A percentile compares a stretch with the other conserved stretches of the same genome.
Evolutionary conservation across 2,888 invertebrate species (phyloP).

Genomic region (Nomada lathburiana): DNA sequence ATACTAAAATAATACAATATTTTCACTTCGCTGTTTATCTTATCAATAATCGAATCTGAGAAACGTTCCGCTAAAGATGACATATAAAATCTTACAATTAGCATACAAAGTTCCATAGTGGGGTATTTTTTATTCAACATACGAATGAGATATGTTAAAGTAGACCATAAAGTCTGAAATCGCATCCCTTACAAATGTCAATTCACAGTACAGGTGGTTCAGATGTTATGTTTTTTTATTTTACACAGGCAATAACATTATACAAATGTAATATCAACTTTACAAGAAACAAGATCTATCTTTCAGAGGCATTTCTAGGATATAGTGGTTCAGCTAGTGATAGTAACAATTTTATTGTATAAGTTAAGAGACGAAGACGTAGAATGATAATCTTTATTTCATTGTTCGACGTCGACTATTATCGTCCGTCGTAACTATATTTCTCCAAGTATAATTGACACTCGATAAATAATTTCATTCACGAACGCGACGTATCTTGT

Average conservation of each 20-base stretch:
- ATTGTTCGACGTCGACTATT: constrained; percentile 36
- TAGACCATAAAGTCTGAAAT: background rate
- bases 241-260: constrained; percentile 21
- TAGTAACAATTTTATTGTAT: constrained; percentile 24
- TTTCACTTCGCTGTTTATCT: background rate
- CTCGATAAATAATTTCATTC: constrained; percentile 24
- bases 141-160: constrained; percentile 24
- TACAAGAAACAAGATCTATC: constrained; percentile 12
- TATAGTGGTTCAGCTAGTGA: constrained; percentile 8
- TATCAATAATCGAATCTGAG: background rate
- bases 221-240: background rate
- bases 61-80: constrained; percentile 1
- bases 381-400: constrained; percentile 2
- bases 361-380: constrained; percentile 24
- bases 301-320: constrained; percentile 12
- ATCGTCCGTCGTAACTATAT: constrained; percentile 16
- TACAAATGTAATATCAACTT: constrained; percentile 19
- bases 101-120: constrained; percentile 9
- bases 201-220: background rate
- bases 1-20: constrained; percentile 6
- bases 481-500: background rate
- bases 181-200: constrained; percentile 10
- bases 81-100: constrained; percentile 3
- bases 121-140: constrained; percentile 13
- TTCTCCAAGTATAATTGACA: constrained; percentile 53